Evolutionary conservation across 92 coral and sea anemone genomes (phyloP), one percentile per base, ranked within the genome.

Genomic region (Phenganax marumi): DNA sequence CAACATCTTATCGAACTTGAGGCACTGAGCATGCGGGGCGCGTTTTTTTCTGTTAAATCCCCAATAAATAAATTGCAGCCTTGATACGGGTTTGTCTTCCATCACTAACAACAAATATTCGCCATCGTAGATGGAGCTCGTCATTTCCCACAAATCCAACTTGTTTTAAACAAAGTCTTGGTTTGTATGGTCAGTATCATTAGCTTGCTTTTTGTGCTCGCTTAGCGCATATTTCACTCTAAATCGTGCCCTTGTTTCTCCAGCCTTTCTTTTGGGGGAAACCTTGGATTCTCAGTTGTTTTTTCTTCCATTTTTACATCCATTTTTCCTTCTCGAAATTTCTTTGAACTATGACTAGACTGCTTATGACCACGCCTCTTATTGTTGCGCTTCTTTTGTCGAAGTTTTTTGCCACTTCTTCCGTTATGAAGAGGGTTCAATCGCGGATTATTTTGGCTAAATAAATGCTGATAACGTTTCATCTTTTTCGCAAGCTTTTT

Each of bases 61-160:
- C 72, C 48, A 25, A 25, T 12, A 66, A 66, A 66, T 66, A 47
- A 66, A 25, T 66, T 66, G 50, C 18, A 66, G 43, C 14, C 72
- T 21, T 66, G 8, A 49, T 10, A 25, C 12, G 5, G 68, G 43
- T 23, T 25, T 66, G 11, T 66, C 72, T 66, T 33, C 43, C 72
- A 49, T 66, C 14, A 14, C 14, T 8, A 47, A 62, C 12, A 25
- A 33, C 72, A 66, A 14, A 66, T 33, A 66, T 66, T 66, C 72
- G 49, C 50, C 72, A 66, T 33, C 43, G 0, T 33, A 17, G 0
- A 25, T 8, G 56, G 60, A 10, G 13, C 33, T 72, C 60, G 77
- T 72, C 52, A 26, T 26, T 39, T 17, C 33, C 47, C 10, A 43
- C 14, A 47, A 43, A 46, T 70, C 25, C 23, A 33, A 33, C 54